phyloP scores from a whole-genome alignment of 2,113 vertebrate genomes.

The Fregetta grallaria region DNA sequence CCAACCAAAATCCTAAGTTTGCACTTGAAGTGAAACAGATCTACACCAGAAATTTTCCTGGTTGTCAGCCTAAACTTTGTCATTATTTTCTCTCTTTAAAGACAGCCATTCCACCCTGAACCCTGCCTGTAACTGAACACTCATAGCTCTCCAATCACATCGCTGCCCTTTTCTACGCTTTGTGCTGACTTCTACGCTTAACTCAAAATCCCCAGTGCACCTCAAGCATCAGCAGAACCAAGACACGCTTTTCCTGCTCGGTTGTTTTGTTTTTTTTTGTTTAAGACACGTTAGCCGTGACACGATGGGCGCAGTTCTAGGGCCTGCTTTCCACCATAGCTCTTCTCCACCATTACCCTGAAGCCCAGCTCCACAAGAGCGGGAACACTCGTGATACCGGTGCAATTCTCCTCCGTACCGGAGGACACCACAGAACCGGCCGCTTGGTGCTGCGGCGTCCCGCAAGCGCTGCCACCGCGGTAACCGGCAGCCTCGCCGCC shows the following conservation, averaged over 20 bases:
- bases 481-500: background rate
- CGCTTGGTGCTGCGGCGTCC: background rate
- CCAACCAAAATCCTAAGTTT: background rate
- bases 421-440: background rate
- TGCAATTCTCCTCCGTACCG: fast-evolving
- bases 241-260: background rate
- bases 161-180: background rate
- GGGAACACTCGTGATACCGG: fast-evolving
- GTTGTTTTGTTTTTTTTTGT: background rate
- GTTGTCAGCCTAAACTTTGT: background rate
- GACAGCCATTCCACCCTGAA: background rate
- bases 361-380: background rate
- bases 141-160: background rate
- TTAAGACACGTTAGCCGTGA: background rate
- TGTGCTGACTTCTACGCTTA: background rate
- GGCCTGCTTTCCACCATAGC: background rate
- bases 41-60: background rate
- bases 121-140: background rate
- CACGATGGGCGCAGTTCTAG: background rate
- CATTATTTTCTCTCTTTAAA: background rate
- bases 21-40: background rate
- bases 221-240: background rate
- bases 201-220: background rate
- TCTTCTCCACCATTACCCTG: background rate
- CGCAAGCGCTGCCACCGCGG: background rate